Base-by-base conservation (phyloP, 1,140 invertebrate genomes). In the Drosophila repleta region DNA sequence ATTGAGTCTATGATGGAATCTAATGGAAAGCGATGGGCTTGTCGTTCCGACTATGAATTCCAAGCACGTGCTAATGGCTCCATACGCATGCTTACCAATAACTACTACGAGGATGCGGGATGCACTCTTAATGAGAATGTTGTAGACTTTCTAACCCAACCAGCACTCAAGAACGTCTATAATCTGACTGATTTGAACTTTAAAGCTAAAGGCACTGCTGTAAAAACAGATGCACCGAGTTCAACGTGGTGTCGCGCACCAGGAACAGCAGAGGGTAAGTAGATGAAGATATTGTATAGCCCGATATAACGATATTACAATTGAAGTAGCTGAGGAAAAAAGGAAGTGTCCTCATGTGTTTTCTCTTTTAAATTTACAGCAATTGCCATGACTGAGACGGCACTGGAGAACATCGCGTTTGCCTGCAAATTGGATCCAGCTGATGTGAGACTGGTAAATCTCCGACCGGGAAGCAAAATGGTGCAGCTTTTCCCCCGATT, bases 341-440 rank as follows among this genome's bases (percentile, higher is more conserved):
- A n/a, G 29, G 7, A 24, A 24, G 2, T 4, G 7, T 29, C 8
- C 29, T 6, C 29, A 6, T 26, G 24, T 5, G n/a, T 71, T 90
- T 94, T 0, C 89, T 93, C 96, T 45, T 92, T 93, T n/a, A 11
- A 8, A 0, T 35, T 0, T 88, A 94, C 96, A 93, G 94, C 90
- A 24, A 87, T 95, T 11, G 93, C 93, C 3, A 92, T 95, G 79
- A 94, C 94, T 29, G 97, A 98, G 91, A 93, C 92, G 17, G 94
- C 97, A 8, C 95, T 98, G 93, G 96, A 98, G 74, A 95, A 96
- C 82, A 95, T 97, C 65, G 94, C 96, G 0, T 93, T 93, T 52
- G 92, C 90, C 21, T 74, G 95, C 4, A 92, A 93, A 10, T 93
- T 94, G 69, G 96, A 97, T 92, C 94, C 96, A 0, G 65, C 95